Evolutionary conservation across 2,797 vertebrate genomes (phyloP).

Genomic region (Oreochromis mossambicus): DNA sequence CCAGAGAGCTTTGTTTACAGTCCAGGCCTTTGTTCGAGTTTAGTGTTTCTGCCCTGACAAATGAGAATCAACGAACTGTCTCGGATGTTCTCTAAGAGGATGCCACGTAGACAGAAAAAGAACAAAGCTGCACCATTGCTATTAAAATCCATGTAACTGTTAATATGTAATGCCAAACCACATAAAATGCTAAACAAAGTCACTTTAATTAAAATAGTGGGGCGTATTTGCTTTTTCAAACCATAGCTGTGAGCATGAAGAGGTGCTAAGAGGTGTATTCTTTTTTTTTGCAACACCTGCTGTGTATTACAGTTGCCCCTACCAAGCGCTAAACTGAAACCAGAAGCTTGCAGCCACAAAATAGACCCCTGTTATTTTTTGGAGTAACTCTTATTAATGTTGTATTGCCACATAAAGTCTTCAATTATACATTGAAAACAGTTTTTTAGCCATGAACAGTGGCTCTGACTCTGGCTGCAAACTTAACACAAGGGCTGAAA

Average conservation of each 20-base stretch:
- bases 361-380: neutral
- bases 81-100: neutral
- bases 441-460: neutral
- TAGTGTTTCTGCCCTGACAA: slow-evolving; percentile 7
- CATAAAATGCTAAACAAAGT: neutral
- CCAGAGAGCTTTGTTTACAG: slow-evolving; percentile 46
- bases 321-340: neutral
- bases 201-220: neutral
- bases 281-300: neutral
- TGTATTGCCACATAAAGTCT: neutral
- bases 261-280: neutral
- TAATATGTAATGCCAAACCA: fast-evolving
- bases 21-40: slow-evolving; percentile 17
- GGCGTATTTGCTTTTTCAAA: neutral
- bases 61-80: neutral
- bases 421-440: neutral
- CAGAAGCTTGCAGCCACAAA: neutral
- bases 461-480: neutral
- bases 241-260: fast-evolving
- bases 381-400: neutral
- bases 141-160: neutral
- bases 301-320: neutral
- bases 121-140: neutral
- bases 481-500: neutral
- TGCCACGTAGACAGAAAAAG: neutral